Conservation (phyloP, 2,113 vertebrate species). For the Saguinus midas region DNA sequence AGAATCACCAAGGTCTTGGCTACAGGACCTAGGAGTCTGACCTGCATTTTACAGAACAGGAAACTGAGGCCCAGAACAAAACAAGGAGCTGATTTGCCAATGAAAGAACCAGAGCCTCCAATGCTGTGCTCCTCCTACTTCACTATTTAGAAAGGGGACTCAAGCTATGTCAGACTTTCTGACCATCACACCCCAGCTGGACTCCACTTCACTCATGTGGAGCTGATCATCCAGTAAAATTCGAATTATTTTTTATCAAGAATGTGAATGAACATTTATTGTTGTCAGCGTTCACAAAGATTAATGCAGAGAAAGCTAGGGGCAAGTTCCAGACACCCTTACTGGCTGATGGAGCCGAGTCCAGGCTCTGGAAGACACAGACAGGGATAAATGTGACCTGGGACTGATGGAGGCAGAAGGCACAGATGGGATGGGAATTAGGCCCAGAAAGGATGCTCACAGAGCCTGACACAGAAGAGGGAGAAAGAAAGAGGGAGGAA, state of each 20-base stretch:
- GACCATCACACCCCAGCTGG: background rate
- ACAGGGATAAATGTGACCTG: background rate
- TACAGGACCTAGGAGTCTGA: background rate
- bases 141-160: background rate
- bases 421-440: rapidly evolving
- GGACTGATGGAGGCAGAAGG: background rate
- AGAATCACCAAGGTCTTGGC: background rate
- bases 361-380: background rate
- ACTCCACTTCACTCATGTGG: background rate
- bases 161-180: background rate
- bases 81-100: background rate
- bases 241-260: background rate
- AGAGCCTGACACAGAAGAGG: background rate
- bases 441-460: background rate
- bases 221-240: background rate
- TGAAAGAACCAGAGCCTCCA: background rate
- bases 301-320: background rate
- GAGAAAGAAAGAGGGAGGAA: background rate
- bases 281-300: background rate
- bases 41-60: background rate
- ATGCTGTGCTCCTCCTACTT: background rate
- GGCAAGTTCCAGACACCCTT: background rate
- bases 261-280: background rate
- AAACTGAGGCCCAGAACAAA: background rate
- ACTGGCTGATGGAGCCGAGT: background rate